These are phyloP conservation scores for Sepiola atlantica DNA, from an alignment of 2,888 invertebrate species.

Conservation along the genomic window DNA sequence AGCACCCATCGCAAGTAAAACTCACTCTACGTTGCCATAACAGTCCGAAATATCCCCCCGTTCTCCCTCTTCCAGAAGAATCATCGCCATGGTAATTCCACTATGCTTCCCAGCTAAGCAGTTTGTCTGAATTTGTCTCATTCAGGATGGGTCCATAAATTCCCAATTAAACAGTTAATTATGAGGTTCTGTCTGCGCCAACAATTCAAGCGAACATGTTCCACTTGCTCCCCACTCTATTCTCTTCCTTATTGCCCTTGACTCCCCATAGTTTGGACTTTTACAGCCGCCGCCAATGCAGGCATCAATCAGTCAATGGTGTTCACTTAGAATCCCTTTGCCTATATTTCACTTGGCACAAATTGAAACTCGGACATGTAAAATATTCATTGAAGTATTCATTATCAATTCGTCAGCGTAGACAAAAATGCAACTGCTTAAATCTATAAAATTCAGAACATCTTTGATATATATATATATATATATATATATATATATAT, in stretches of 20 bases:
- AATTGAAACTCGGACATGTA: background rate
- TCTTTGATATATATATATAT: too few species aligned
- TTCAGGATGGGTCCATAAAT: constrained; percentile 32
- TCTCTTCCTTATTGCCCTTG: background rate
- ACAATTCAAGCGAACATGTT: background rate
- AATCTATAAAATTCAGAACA: too few species aligned
- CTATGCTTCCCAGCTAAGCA: background rate
- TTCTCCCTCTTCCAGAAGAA: background rate
- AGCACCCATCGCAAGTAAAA: background rate
- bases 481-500: too few species aligned
- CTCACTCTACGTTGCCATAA: background rate
- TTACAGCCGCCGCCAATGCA: background rate
- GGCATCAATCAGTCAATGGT: background rate
- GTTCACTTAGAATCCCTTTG: background rate
- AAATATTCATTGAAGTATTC: background rate
- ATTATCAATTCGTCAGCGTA: background rate
- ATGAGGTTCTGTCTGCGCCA: background rate
- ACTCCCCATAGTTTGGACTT: background rate
- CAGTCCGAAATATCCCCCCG: background rate
- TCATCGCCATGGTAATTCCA: background rate
- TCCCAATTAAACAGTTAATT: constrained; percentile 1
- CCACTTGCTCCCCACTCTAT: background rate
- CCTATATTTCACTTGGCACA: background rate
- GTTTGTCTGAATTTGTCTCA: background rate
- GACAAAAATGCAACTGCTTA: background rate